Percentiles rank a stretch among this genome's conserved stretches.
Conservation (phyloP, 2,797 vertebrate species). For the Neosilurus hyrtlii region DNA sequence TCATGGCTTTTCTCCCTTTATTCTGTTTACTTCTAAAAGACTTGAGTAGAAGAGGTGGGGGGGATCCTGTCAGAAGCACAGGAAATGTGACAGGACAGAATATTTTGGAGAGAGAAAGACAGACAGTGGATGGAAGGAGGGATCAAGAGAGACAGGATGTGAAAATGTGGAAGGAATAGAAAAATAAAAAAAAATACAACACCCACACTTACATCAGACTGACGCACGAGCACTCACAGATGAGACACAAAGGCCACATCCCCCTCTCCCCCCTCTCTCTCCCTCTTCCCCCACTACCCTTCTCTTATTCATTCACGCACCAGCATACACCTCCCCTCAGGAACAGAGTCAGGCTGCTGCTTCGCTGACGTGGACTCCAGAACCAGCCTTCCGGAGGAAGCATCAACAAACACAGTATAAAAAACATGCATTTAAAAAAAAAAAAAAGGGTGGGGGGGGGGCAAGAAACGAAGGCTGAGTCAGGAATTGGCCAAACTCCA, state of each 20-base stretch:
- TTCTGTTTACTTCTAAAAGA: background rate
- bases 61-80: background rate
- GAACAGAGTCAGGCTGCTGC: constrained; percentile 51
- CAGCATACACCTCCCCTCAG: constrained; percentile 51
- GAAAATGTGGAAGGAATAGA: constrained; percentile 29
- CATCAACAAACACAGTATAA: constrained; percentile 61
- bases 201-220: constrained; percentile 88
- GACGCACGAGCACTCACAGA: constrained; percentile 81
- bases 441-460: background rate
- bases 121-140: constrained; percentile 20
- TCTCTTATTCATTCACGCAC: constrained; percentile 13
- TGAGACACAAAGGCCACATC: constrained; percentile 80
- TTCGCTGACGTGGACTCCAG: constrained; percentile 74
- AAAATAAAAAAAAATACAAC: constrained; percentile 46
- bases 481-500: constrained; percentile 59
- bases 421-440: constrained; percentile 37
- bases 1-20: background rate
- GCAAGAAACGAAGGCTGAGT: constrained; percentile 37
- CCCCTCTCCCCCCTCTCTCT: constrained; percentile 55
- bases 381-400: constrained; percentile 73
- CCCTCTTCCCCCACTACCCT: constrained; percentile 5
- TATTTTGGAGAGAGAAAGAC: background rate
- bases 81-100: background rate
- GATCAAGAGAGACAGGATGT: constrained; percentile 3
- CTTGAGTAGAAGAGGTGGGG: constrained; percentile 1